phyloP scores from a whole-genome alignment of 1,140 invertebrate genomes.

The Macrosteles quadrilineatus region DNA sequence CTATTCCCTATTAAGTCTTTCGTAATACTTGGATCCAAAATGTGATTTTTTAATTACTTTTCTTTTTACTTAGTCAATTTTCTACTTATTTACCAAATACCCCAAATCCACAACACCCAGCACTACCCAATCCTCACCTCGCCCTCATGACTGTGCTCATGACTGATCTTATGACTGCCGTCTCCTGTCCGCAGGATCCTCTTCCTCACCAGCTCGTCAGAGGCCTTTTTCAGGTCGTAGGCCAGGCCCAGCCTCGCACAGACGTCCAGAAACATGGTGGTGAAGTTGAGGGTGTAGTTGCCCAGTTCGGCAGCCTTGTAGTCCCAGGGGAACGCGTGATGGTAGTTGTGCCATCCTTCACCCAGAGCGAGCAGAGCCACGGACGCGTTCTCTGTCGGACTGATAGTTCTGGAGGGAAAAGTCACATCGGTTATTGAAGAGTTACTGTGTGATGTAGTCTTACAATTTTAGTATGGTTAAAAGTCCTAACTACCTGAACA shows the following conservation, averaged over 20 bases:
- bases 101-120: too few species aligned
- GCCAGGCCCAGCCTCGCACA: constrained; percentile 62
- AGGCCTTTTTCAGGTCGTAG: constrained; percentile 61
- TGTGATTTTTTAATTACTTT: too few species aligned
- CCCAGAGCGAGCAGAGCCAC: constrained; percentile 49
- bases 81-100: too few species aligned
- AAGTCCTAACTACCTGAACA: too few species aligned
- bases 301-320: constrained; percentile 67
- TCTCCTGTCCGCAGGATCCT: constrained; percentile 64
- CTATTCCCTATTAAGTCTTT: too few species aligned
- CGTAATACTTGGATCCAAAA: too few species aligned
- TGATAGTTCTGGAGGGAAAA: constrained; percentile 59
- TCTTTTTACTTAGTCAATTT: too few species aligned
- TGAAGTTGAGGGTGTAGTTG: constrained; percentile 54
- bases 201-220: constrained; percentile 56
- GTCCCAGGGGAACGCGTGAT: constrained; percentile 89
- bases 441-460: too few species aligned
- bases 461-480: too few species aligned
- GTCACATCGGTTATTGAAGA: too few species aligned
- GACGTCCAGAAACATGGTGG: constrained; percentile 55
- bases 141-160: constrained; percentile 49
- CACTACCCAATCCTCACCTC: constrained; percentile 49
- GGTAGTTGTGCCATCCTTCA: constrained; percentile 91
- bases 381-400: constrained; percentile 58
- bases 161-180: constrained; percentile 48